Percentiles rank a stretch among this genome's conserved stretches.
These are phyloP conservation scores for Molothrus aeneus DNA, from an alignment of 2,797 vertebrate genomes.

Conservation along the genomic window DNA sequence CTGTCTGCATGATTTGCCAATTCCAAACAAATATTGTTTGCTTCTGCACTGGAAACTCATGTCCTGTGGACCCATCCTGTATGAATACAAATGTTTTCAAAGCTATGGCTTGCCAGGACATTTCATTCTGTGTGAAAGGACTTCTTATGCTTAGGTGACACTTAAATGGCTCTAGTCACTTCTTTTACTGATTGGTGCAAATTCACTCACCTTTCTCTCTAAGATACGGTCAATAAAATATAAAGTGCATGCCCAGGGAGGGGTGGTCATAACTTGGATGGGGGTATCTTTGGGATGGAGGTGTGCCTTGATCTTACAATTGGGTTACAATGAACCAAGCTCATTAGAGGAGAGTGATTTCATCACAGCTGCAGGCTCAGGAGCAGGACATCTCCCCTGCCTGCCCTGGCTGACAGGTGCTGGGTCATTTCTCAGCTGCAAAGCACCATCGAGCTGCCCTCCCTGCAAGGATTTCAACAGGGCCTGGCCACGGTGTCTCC, in stretches of 20 bases:
- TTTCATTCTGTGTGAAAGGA: background rate
- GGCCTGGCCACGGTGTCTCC: fast-evolving
- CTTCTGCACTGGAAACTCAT: background rate
- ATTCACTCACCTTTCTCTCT: background rate
- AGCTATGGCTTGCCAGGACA: background rate
- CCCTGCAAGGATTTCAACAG: background rate
- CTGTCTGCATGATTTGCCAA: background rate
- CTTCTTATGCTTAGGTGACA: background rate
- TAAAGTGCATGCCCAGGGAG: background rate
- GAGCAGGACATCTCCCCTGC: background rate
- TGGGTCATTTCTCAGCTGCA: background rate
- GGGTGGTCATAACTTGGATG: fast-evolving
- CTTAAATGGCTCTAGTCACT: background rate
- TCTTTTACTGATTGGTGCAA: background rate
- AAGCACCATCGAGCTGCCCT: fast-evolving
- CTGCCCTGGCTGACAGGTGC: background rate
- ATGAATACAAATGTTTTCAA: background rate
- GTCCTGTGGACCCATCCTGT: background rate
- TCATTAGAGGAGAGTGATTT: background rate
- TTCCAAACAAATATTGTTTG: background rate
- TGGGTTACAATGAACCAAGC: background rate
- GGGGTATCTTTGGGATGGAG: background rate
- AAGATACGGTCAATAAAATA: background rate
- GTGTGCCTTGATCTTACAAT: background rate
- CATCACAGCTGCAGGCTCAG: no score